phyloP scores from a whole-genome alignment of 2,888 invertebrate species.

The Apotomis betuletana region DNA sequence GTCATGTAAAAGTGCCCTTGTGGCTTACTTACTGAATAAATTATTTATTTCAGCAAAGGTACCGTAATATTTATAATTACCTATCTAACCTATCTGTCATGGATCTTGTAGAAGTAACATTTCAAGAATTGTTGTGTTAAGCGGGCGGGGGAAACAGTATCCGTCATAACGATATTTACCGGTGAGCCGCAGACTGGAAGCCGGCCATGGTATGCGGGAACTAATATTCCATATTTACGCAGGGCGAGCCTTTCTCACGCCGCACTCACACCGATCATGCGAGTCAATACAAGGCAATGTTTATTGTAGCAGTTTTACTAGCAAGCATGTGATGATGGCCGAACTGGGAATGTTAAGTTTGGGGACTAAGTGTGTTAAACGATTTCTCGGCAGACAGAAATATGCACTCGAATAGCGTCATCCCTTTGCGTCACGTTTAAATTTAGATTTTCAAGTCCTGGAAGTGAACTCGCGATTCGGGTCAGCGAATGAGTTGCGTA shows the following conservation, averaged over 20 bases:
- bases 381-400: constrained; percentile 53
- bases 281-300: constrained; percentile 67
- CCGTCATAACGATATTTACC: constrained; percentile 38
- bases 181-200: constrained; percentile 48
- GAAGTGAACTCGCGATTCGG: constrained; percentile 65
- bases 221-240: constrained; percentile 69
- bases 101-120: not conserved
- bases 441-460: constrained; percentile 68
- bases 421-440: constrained; percentile 64
- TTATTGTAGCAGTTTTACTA: constrained; percentile 66
- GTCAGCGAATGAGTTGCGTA: constrained; percentile 60
- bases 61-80: not conserved
- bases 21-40: too few species aligned
- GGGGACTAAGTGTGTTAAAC: constrained; percentile 24
- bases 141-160: constrained; percentile 36
- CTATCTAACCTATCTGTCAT: too few species aligned
- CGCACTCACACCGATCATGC: constrained; percentile 59
- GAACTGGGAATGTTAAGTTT: constrained; percentile 39
- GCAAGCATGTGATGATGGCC: constrained; percentile 48
- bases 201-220: constrained; percentile 48
- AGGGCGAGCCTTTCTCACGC: constrained; percentile 72
- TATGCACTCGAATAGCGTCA: constrained; percentile 60
- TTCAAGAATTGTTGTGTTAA: not conserved
- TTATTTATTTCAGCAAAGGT: too few species aligned
- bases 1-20: too few species aligned